Evolutionary conservation across 2,888 invertebrate genomes (phyloP), one percentile per base, ranked within the genome.

Genomic region (Chymomyza amoena): DNA sequence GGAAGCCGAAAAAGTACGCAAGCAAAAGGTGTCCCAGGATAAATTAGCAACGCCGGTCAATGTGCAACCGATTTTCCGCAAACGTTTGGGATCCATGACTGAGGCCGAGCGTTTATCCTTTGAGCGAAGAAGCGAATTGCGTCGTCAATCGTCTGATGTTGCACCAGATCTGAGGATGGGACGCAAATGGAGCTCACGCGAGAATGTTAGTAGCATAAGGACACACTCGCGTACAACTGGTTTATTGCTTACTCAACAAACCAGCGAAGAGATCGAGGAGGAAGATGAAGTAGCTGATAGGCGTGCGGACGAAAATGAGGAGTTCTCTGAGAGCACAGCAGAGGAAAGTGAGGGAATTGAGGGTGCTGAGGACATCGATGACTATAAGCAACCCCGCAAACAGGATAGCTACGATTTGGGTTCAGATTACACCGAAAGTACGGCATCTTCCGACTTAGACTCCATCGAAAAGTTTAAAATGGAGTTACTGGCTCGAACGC

Each of bases 341-440:
- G 83, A 87, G n/a, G 87, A 87, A 6, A 84, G 87, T 25, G 83
- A 81, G 60, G 81, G 77, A 1, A 61, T 78, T 45, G 79, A 79
- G 6, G 80, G 75, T 9, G 81, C 79, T 61, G 82, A 76, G n/a
- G 89, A 92, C 52, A 61, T 90, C 61, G 70, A 83, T 78, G 76
- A 85, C 25, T 77, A 87, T 36, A 73, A 71, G n/a, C 70, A 73
- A 13, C 72, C 75, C 6, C 70, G 76, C 6, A 67, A 89, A 79
- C 78, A 81, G 69, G 67, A 90, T 84, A 84, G 90, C 83, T 72
- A 92, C 88, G 92, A 93, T 36, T 93, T 94, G 73, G 94, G 93
- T 61, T 94, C 94, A 75, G 94, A 94, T 78, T 94, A 94, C 72
- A 94, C 94, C 0, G 94, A 94, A 25, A 94, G 94, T 85, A 94